Evolutionary conservation across 92 coral and sea anemone species (phyloP), one percentile per base, ranked within the genome.

Genomic region (Montipora capitata): DNA sequence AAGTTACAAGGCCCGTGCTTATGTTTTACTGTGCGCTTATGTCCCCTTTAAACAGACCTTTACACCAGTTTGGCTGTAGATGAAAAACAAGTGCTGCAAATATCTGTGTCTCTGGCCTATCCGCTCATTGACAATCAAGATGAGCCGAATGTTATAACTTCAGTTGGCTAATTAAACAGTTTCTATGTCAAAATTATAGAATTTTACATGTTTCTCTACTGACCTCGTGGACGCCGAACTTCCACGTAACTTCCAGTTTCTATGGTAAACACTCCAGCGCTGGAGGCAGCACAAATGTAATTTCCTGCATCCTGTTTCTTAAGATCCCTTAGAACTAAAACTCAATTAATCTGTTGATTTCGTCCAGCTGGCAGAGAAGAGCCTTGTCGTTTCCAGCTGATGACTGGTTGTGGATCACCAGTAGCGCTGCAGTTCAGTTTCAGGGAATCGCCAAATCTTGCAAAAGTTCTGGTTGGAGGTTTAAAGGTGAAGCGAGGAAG

Each of bases 391-490:
- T 76, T 84, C 93, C 93, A 90, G 13, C 65, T 68, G 44, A 90
- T 78, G 57, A 76, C 82, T 58, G 84, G 84, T 6, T 68, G 75
- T 11, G 76, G 78, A 56, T 49, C 85, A 57, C 93, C 93, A 11
- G 77, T 39, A 7, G 89, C 93, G 43, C 85, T 64, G 72, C 93
- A 89, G 89, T 83, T 83, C 43, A 89, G 35, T 48, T 27, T 84
- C 40, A 89, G 16, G 2, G 68, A 51, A 4, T 40, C 77, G 3
- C 85, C 84, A 7, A 13, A 0, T 6, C 0, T 0, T 6, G 16
- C 52, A n/a, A 16, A 10, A 58, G 64, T 15, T 5, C 3, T 59
- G 12, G 0, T 72, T 18, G 91, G 82, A 38, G 94, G 94, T 57
- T 72, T 87, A 1, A 76, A 51, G 16, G 39, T 59, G 82, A 91